Evolutionary conservation across 2,797 vertebrate genomes (phyloP).

Genomic region (Poeciliopsis paucimaculata): DNA sequence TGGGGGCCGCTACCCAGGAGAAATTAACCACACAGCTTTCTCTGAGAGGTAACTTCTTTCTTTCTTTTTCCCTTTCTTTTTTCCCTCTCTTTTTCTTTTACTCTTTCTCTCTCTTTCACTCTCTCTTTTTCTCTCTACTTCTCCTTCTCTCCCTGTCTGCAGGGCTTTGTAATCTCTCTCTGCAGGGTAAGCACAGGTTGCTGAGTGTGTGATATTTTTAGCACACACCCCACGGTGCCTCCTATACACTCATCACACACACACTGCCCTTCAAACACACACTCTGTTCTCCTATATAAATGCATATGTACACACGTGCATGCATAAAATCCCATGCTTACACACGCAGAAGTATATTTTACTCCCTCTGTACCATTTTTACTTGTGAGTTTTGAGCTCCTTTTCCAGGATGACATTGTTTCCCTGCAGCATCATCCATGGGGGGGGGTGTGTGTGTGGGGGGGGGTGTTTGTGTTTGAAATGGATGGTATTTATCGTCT

Average conservation of each 20-base stretch:
- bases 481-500: slow-evolving; percentile 63
- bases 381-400: slow-evolving; percentile 28
- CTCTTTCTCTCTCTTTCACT: not conserved
- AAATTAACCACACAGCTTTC: slow-evolving; percentile 86
- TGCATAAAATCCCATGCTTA: slow-evolving; percentile 14
- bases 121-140: not conserved
- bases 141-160: slow-evolving; percentile 27
- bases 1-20: slow-evolving; percentile 88
- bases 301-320: slow-evolving; percentile 28
- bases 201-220: slow-evolving; percentile 78
- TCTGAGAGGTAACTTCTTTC: slow-evolving; percentile 68
- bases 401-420: slow-evolving; percentile 52
- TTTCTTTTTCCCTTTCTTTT: not conserved
- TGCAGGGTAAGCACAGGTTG: slow-evolving; percentile 72
- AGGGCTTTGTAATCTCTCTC: slow-evolving; percentile 66
- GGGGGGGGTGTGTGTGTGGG: no score
- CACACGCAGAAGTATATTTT: slow-evolving; percentile 30
- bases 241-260: slow-evolving; percentile 66
- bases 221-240: slow-evolving; percentile 69
- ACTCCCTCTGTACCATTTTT: slow-evolving; percentile 28
- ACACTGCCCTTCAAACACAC: slow-evolving; percentile 45
- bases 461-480: slow-evolving; percentile 60
- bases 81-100: not conserved
- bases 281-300: slow-evolving; percentile 15
- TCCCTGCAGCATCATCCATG: slow-evolving; percentile 43